Evolutionary conservation across 2,797 vertebrate species (phyloP).

Genomic region (Takifugu rubripes): DNA sequence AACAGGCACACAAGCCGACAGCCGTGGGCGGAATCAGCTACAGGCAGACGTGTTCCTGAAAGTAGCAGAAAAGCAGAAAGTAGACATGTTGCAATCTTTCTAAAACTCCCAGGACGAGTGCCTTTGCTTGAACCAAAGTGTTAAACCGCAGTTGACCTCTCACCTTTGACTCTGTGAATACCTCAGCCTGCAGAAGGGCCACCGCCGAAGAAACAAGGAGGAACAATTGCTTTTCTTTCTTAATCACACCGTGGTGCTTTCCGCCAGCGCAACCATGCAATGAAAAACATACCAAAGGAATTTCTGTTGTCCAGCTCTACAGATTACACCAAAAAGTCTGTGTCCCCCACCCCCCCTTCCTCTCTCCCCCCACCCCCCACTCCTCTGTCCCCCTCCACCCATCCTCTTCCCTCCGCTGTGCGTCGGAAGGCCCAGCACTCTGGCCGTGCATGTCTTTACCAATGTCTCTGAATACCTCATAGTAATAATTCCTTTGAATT

Average conservation of each 20-base stretch:
- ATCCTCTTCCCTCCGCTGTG: constrained; percentile 66
- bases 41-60: constrained; percentile 72
- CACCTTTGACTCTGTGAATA: constrained; percentile 97
- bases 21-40: constrained; percentile 63
- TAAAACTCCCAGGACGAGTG: constrained; percentile 98
- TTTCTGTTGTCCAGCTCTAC: constrained; percentile 85
- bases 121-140: constrained; percentile 99
- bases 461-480: constrained; percentile 99
- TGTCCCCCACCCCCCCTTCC: constrained; percentile 64
- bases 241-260: constrained; percentile 95
- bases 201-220: constrained; percentile 90
- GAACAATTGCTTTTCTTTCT: constrained; percentile 67
- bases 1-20: constrained; percentile 58
- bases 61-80: constrained; percentile 53
- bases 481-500: constrained; percentile 96
- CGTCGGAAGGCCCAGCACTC: constrained; percentile 76
- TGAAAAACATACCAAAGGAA: constrained; percentile 97
- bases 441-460: constrained; percentile 93
- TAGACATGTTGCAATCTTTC: constrained; percentile 89
- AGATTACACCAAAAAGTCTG: constrained; percentile 96
- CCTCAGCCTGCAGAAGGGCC: constrained; percentile 99
- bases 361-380: constrained; percentile 41
- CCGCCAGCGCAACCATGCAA: constrained; percentile 95
- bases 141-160: constrained; percentile 99
- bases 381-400: constrained; percentile 57